Base-by-base conservation (phyloP, 2,797 vertebrate species). In the Chaunax sp. region DNA sequence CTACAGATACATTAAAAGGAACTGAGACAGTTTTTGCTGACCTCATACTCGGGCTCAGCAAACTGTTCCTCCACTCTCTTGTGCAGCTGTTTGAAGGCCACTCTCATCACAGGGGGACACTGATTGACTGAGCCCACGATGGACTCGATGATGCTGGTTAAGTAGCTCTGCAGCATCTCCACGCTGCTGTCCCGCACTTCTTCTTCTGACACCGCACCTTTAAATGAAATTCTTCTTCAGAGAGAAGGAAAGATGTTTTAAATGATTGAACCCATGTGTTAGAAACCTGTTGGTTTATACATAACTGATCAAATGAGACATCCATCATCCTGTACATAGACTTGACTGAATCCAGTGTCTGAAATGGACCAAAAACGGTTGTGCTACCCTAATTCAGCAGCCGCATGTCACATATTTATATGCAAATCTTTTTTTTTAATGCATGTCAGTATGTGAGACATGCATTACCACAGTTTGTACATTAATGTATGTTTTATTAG, bases 41-140 rank as follows among this genome's bases (percentile, higher is more conserved):
- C 96, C 96, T 97, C 80, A 0, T 97, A 94, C 83, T 94, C 93
- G 0, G 77, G 84, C 30, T 87, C 90, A 0, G 95, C 89, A 83
- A 98, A 98, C 33, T 82, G 91, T 61, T 96, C 94, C 85, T 95
- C 93, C 14, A 95, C 96, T 1, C 92, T 81, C 87, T 85, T 91
- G 83, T 91, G 93, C 51, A 98, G 93, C 83, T 94, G 95, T 87
- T 95, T 96, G 94, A 97, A 96, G 87, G 91, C 74, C 61, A 93
- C 56, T 75, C 96, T 92, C 95, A 97, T 94, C 79, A 93, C 78
- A 0, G 93, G 82, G 59, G 95, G 96, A 83, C 96, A 96, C 78
- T 93, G 92, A 49, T 90, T 81, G 12, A 92, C 90, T 0, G 89
- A 93, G 75, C 82, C 83, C 72, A 90, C 85, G 5, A 94, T 93